These are phyloP conservation scores for Lampris megalopsis DNA, from an alignment of 2,113 vertebrate species.

Conservation along the genomic window DNA sequence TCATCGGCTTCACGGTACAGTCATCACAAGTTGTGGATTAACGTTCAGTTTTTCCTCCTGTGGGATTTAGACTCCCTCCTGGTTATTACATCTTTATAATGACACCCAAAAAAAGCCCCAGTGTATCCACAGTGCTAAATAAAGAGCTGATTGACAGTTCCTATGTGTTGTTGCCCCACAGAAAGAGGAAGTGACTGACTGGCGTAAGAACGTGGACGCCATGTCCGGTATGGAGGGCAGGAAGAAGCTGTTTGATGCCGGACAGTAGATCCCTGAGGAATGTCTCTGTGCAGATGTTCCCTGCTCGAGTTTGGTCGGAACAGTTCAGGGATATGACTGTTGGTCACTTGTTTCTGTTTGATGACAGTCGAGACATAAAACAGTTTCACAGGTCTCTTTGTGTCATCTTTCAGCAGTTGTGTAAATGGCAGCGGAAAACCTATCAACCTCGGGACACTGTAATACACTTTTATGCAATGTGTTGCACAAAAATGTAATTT, in stretches of 20 bases:
- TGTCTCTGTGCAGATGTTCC: slow-evolving; percentile 13
- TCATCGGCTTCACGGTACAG: background rate
- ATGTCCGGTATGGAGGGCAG: slow-evolving; percentile 86
- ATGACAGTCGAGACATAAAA: background rate
- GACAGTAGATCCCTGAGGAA: slow-evolving; percentile 53
- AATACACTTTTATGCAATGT: slow-evolving; percentile 22
- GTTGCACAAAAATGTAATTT: slow-evolving; percentile 39
- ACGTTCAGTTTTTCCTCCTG: no score
- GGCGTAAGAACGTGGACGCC: slow-evolving; percentile 85
- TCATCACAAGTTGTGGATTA: background rate
- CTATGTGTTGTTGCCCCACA: slow-evolving; percentile 30
- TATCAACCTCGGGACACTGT: background rate
- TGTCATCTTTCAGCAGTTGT: slow-evolving; percentile 10
- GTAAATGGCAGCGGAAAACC: slow-evolving; percentile 10
- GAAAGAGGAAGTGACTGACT: slow-evolving; percentile 84
- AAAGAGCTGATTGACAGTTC: background rate
- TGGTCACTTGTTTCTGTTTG: slow-evolving; percentile 17
- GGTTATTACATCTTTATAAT: no score
- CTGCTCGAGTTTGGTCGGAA: slow-evolving; percentile 22
- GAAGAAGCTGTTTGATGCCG: slow-evolving; percentile 82
- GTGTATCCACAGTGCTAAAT: background rate
- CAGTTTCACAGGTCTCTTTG: background rate
- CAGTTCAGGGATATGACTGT: background rate
- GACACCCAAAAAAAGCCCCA: background rate
- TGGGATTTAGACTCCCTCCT: no score